Evolutionary conservation across 2,113 vertebrate genomes (phyloP).

Genomic region (Upupa epops): DNA sequence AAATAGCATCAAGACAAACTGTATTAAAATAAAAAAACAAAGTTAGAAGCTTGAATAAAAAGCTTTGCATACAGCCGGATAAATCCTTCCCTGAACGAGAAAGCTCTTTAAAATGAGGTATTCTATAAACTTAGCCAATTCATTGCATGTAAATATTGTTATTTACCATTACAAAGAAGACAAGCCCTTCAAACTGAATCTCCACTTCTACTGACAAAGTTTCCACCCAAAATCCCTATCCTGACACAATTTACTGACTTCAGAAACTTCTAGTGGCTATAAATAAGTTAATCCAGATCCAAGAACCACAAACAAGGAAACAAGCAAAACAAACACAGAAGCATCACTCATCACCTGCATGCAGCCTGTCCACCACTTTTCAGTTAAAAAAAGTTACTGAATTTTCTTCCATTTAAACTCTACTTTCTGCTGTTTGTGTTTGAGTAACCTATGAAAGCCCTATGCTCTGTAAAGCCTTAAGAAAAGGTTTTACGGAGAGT

Average conservation of each 20-base stretch:
- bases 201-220: not conserved
- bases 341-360: not conserved
- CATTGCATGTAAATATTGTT: not conserved
- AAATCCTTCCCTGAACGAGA: not conserved
- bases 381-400: not conserved
- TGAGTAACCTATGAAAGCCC: not conserved
- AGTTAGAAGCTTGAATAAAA: not conserved
- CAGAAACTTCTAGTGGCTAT: not conserved
- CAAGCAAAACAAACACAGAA: not conserved
- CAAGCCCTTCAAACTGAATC: not conserved
- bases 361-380: too few species aligned
- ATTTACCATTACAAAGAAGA: not conserved
- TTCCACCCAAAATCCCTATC: not conserved
- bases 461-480: accelerated
- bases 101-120: not conserved
- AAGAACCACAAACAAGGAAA: accelerated
- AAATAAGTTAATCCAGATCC: not conserved
- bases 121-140: not conserved
- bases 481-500: accelerated
- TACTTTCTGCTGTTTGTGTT: not conserved
- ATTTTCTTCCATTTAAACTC: too few species aligned
- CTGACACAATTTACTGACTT: not conserved
- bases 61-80: not conserved
- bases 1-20: not conserved
- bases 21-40: not conserved